These are phyloP conservation scores for Microchirus variegatus DNA, from an alignment of 2,797 vertebrate genomes.

Conservation along the genomic window DNA sequence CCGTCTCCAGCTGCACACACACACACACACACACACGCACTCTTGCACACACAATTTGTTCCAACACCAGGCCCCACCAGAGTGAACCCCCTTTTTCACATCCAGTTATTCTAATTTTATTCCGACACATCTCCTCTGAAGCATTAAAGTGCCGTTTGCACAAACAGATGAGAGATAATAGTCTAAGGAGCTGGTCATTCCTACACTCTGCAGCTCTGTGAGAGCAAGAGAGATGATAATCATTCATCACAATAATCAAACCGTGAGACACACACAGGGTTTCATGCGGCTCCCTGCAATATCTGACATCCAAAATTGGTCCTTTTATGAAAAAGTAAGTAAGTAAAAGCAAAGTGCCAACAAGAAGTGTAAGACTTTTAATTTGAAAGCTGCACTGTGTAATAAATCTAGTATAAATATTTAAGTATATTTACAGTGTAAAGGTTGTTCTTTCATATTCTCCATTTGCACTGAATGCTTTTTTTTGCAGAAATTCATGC, in stretches of 20 bases:
- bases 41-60: slow-evolving; percentile 51
- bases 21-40: slow-evolving; percentile 25
- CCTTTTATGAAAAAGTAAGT: slow-evolving; percentile 15
- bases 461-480: too few relatives aligned
- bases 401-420: not conserved
- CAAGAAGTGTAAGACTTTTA: slow-evolving; percentile 1
- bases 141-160: slow-evolving; percentile 76
- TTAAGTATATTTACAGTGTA: not conserved
- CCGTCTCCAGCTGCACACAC: slow-evolving; percentile 15
- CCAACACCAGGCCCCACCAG: slow-evolving; percentile 56
- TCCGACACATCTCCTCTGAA: slow-evolving; percentile 71
- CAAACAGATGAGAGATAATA: slow-evolving; percentile 76
- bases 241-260: slow-evolving; percentile 75
- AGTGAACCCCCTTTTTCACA: slow-evolving; percentile 68
- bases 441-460: too few relatives aligned
- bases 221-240: slow-evolving; percentile 66
- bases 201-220: slow-evolving; percentile 57
- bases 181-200: slow-evolving; percentile 69
- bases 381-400: not conserved
- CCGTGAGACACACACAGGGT: slow-evolving; percentile 33
- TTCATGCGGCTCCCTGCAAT: slow-evolving; percentile 32
- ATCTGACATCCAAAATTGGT: slow-evolving; percentile 14
- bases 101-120: slow-evolving; percentile 77
- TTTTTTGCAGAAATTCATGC: too few relatives aligned
- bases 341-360: not conserved